These are phyloP conservation scores for Actinernus sp. DNA, from an alignment of 92 coral and sea anemone species.

Conservation along the genomic window DNA sequence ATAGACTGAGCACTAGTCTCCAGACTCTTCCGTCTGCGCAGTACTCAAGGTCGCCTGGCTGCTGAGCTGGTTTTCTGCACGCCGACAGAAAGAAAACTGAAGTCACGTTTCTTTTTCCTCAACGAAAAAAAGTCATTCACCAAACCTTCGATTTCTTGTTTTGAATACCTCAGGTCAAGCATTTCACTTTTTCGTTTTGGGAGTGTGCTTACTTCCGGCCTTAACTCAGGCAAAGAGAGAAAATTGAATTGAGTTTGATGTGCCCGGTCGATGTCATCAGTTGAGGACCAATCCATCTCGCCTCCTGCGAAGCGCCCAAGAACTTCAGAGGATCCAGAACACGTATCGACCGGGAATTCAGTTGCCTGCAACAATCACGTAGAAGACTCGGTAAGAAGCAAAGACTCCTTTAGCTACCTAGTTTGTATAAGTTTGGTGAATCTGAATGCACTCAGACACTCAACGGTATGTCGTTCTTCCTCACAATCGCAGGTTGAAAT, in stretches of 20 bases:
- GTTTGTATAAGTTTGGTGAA: too few species aligned
- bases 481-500: constrained; percentile 52
- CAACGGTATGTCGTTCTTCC: too few species aligned
- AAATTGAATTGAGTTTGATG: constrained; percentile 73
- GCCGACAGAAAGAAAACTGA: neutral
- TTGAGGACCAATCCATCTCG: constrained; percentile 96
- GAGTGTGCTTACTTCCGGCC: neutral
- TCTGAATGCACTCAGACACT: too few species aligned
- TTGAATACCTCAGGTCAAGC: neutral
- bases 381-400: constrained; percentile 48
- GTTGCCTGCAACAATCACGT: constrained; percentile 81
- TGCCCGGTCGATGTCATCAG: constrained; percentile 99
- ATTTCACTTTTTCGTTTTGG: neutral
- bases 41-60: too few species aligned
- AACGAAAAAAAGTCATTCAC: neutral
- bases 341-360: constrained; percentile 66
- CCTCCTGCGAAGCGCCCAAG: constrained; percentile 99
- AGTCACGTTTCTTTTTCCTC: neutral
- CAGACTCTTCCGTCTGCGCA: too few species aligned
- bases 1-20: too few species aligned
- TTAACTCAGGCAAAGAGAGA: neutral
- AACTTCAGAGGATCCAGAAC: constrained; percentile 72
- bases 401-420: too few species aligned
- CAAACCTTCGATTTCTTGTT: neutral
- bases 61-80: too few species aligned